A percentile compares a stretch with the other conserved stretches of the same genome.
These are phyloP conservation scores for Catharus bicknelli DNA, from an alignment of 2,113 vertebrate species.

Conservation along the genomic window DNA sequence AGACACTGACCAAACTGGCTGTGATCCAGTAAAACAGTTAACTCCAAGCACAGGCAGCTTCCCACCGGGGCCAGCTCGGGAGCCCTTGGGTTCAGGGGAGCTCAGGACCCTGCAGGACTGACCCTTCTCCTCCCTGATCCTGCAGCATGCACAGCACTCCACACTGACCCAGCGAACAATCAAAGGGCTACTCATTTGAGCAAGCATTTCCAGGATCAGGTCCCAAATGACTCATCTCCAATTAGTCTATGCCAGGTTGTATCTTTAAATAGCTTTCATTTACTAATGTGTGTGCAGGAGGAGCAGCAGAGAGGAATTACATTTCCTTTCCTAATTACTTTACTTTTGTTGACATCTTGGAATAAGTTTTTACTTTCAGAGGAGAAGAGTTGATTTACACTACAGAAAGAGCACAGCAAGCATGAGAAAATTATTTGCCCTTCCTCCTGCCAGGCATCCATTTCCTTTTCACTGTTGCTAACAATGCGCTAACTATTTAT, in stretches of 20 bases:
- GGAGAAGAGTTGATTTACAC: slow-evolving; percentile 60
- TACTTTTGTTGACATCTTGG: slow-evolving; percentile 56
- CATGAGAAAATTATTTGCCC: slow-evolving; percentile 72
- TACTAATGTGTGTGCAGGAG: slow-evolving; percentile 1
- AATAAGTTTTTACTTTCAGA: slow-evolving; percentile 66
- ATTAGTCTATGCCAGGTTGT: slow-evolving; percentile 40
- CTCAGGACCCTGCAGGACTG: background rate
- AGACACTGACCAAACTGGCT: background rate
- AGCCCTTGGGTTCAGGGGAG: background rate
- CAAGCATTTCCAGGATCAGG: slow-evolving; percentile 50
- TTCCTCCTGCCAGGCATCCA: slow-evolving; percentile 64
- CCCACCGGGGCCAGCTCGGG: background rate
- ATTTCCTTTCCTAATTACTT: slow-evolving; percentile 65
- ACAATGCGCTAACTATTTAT: slow-evolving; percentile 70
- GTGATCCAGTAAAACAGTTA: background rate
- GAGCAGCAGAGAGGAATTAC: slow-evolving; percentile 48
- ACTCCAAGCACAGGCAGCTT: background rate
- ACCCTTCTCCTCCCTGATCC: background rate
- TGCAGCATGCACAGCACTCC: background rate
- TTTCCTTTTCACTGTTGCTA: slow-evolving; percentile 64
- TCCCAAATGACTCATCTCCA: slow-evolving; percentile 57
- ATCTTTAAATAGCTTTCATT: slow-evolving; percentile 61
- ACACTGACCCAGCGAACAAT: slow-evolving; percentile 3
- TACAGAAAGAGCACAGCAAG: slow-evolving; percentile 62
- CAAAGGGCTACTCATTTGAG: slow-evolving; percentile 25